phyloP scores from a whole-genome alignment of 2,113 vertebrate species.

The Azemiops feae region DNA sequence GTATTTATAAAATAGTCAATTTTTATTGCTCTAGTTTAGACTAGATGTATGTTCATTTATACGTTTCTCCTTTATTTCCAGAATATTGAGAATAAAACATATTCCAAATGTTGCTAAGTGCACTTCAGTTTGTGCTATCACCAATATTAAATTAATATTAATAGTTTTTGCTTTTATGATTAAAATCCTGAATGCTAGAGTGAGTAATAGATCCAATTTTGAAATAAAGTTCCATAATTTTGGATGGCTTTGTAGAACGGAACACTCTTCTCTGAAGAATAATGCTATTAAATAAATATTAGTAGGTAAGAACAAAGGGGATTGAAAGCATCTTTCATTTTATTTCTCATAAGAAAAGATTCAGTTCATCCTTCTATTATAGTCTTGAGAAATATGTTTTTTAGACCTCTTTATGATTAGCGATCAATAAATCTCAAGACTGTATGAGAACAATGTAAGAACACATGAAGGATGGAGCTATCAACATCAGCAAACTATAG shows the following conservation, averaged over 20 bases:
- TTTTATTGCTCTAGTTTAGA: neutral
- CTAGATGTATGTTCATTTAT: neutral
- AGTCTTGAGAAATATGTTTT: neutral
- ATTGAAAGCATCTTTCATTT: neutral
- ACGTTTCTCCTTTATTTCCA: neutral
- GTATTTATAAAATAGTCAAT: neutral
- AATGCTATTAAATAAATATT: neutral
- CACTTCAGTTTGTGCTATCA: neutral
- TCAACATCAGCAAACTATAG: neutral
- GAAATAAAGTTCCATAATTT: neutral
- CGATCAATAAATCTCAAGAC: neutral
- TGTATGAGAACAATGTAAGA: neutral
- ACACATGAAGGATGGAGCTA: neutral
- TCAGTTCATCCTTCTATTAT: neutral
- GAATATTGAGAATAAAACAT: neutral
- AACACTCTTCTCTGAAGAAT: neutral
- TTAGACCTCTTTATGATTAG: neutral
- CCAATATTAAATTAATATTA: neutral
- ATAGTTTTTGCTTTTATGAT: neutral
- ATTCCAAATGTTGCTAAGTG: neutral
- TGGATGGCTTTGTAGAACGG: neutral
- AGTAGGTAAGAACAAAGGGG: neutral
- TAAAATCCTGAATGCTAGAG: neutral
- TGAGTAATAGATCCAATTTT: neutral
- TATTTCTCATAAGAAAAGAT: neutral